Percentiles rank a stretch among this genome's conserved stretches.
Evolutionary conservation across 37 sponge, comb jelly and placozoan species (phyloP).

Genomic region (Beroe ovata): DNA sequence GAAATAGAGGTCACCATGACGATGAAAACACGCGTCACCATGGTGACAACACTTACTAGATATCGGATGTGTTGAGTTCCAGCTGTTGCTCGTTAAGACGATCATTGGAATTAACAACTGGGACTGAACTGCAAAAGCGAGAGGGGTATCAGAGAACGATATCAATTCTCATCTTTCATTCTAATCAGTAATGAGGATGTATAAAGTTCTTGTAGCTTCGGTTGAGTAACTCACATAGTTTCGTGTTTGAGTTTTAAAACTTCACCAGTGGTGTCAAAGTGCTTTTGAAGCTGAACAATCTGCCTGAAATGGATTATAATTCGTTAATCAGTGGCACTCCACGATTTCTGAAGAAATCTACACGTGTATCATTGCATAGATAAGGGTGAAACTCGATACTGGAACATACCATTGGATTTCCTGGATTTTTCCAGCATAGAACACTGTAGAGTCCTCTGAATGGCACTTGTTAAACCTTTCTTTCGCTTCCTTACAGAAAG

Average conservation of each 20-base stretch:
- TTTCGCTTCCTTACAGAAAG: background rate
- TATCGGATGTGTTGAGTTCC: background rate
- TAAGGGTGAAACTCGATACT: too few species aligned
- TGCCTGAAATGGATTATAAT: constrained; percentile 8
- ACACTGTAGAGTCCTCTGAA: background rate
- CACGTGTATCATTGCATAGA: too few species aligned
- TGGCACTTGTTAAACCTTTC: constrained; percentile 13
- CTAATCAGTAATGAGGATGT: too few species aligned
- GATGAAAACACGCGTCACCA: too few species aligned
- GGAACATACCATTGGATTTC: constrained; percentile 10
- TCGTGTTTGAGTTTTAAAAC: background rate
- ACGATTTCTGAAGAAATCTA: too few species aligned
- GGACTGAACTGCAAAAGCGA: constrained; percentile 27
- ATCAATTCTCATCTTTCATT: too few species aligned
- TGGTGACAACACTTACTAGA: constrained; percentile 53
- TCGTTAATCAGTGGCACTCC: background rate
- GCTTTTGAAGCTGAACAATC: constrained; percentile 11
- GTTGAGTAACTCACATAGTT: background rate
- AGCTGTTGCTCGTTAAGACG: background rate
- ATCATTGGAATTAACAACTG: background rate
- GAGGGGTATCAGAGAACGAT: too few species aligned
- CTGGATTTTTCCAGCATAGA: constrained; percentile 21
- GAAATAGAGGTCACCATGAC: too few species aligned
- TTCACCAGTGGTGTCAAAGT: constrained; percentile 12
- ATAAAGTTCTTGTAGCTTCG: too few species aligned